Percentiles rank a stretch among this genome's conserved stretches.
These are phyloP conservation scores for Sarcophilus harrisii DNA, from an alignment of 2,797 vertebrate species.

Conservation along the genomic window DNA sequence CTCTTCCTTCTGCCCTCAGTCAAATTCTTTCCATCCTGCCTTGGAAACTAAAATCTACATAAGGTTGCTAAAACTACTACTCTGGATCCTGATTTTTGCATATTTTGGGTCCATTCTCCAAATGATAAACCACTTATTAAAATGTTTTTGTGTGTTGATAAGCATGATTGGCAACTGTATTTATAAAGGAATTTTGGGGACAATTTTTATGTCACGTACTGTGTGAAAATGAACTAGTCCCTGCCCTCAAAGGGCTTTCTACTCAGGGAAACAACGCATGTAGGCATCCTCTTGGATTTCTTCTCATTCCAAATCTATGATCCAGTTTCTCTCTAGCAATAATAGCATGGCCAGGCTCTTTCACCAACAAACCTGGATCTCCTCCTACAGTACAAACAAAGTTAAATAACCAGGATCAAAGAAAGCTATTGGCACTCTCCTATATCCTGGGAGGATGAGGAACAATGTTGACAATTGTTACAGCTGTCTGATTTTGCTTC, in stretches of 20 bases:
- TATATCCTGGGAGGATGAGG: not conserved
- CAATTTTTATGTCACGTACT: not conserved
- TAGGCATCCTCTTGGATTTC: not conserved
- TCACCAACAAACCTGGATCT: not conserved
- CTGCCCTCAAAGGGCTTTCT: not conserved
- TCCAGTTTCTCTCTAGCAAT: not conserved
- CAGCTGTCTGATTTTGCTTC: not conserved
- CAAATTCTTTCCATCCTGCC: not conserved
- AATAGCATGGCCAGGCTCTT: not conserved
- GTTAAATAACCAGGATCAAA: not conserved
- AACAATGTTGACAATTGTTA: not conserved
- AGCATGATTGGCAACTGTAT: not conserved
- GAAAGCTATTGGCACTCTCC: not conserved
- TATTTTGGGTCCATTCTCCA: not conserved
- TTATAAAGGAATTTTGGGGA: not conserved
- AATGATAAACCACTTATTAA: not conserved
- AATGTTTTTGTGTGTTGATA: not conserved
- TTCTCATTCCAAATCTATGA: not conserved
- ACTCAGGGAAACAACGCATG: not conserved
- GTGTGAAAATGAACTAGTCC: not conserved
- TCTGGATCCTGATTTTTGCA: not conserved
- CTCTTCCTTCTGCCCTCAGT: not conserved
- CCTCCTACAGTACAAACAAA: not conserved
- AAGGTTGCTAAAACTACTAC: not conserved
- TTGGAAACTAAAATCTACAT: not conserved